These are phyloP conservation scores for Blastobasis lacticolella DNA, from an alignment of 2,888 invertebrate genomes.

Conservation along the genomic window DNA sequence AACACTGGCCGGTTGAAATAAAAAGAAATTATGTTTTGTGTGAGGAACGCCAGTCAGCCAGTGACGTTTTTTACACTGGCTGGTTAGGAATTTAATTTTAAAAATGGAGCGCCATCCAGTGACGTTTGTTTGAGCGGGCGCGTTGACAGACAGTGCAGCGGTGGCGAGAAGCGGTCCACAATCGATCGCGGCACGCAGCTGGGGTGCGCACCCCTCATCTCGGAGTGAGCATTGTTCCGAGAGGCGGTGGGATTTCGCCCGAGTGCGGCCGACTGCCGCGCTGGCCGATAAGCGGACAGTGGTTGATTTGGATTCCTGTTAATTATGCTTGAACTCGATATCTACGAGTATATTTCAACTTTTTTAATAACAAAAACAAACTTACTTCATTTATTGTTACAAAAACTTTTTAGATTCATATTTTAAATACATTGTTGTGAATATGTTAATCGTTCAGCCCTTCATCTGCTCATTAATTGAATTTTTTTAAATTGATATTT, in stretches of 20 bases:
- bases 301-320: too few relatives aligned
- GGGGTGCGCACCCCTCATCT: conserved; percentile 73
- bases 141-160: conserved; percentile 55
- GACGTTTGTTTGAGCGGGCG: conserved; percentile 40
- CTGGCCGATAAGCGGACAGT: conserved; percentile 5
- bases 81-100: conserved; percentile 11
- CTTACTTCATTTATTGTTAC: too few relatives aligned
- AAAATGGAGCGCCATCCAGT: conserved; percentile 18
- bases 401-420: too few relatives aligned
- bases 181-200: conserved; percentile 70
- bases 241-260: conserved; percentile 60
- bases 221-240: conserved; percentile 53
- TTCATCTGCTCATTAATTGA: too few relatives aligned
- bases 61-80: too few relatives aligned
- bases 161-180: conserved; percentile 52
- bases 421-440: too few relatives aligned
- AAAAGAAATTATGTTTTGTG: conserved; percentile 15
- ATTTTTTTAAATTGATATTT: too few relatives aligned
- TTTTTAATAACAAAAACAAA: too few relatives aligned
- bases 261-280: conserved; percentile 37
- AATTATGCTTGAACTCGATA: too few relatives aligned
- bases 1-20: conserved; percentile 30
- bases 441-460: too few relatives aligned
- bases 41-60: conserved; percentile 12
- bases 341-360: too few relatives aligned